A percentile compares a stretch with the other conserved stretches of the same genome.
These are phyloP conservation scores for Polydrusus cervinus DNA, from an alignment of 2,888 invertebrate species.

Conservation along the genomic window DNA sequence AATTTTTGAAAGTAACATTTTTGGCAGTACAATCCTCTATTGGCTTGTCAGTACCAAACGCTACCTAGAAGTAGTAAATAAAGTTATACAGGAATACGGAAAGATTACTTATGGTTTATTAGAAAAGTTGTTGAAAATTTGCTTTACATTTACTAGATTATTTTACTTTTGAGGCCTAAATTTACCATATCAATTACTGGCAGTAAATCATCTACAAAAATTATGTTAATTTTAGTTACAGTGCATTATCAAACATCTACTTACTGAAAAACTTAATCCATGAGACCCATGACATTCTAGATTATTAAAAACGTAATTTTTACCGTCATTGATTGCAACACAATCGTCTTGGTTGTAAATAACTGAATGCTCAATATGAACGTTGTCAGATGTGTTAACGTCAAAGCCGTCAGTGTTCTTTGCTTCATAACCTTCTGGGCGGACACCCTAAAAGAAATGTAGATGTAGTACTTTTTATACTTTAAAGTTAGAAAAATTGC, in stretches of 20 bases:
- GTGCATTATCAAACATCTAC: too few relatives aligned
- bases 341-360: conserved; percentile 25
- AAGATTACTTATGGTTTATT: too few relatives aligned
- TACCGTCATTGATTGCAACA: conserved; percentile 18
- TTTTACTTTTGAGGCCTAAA: too few relatives aligned
- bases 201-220: too few relatives aligned
- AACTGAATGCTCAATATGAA: conserved; percentile 12
- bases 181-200: too few relatives aligned
- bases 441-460: not conserved
- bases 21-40: not conserved
- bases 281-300: conserved; percentile 20
- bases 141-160: too few relatives aligned
- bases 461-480: too few relatives aligned
- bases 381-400: conserved; percentile 16
- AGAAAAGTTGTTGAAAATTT: too few relatives aligned
- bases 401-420: conserved; percentile 21
- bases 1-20: conserved; percentile 20
- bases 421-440: conserved; percentile 19
- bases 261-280: conserved; percentile 17
- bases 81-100: too few relatives aligned
- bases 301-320: not conserved
- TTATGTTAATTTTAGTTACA: too few relatives aligned
- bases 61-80: conserved; percentile 5
- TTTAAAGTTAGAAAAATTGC: too few relatives aligned
- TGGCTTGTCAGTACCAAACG: conserved; percentile 11